Evolutionary conservation across 92 coral and sea anemone genomes (phyloP).

Genomic region (Zoanthus gigantus): DNA sequence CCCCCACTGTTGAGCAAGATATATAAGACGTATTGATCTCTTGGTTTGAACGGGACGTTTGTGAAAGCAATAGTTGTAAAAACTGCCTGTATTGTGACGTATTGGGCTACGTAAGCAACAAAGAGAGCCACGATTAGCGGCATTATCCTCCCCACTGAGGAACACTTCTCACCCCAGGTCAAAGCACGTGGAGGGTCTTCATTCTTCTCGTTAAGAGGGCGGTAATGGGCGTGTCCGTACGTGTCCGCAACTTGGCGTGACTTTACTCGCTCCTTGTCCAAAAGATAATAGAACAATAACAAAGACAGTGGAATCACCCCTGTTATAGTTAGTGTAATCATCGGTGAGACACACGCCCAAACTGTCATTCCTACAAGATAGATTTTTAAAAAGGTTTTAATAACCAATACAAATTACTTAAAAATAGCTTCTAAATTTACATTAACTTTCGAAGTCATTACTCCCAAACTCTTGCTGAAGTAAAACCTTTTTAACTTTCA

Average conservation of each 20-base stretch:
- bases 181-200: conserved; percentile 44
- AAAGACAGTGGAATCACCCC: conserved; percentile 63
- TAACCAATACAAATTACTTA: no score
- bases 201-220: conserved; percentile 46
- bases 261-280: conserved; percentile 84
- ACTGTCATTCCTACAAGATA: conserved; percentile 75
- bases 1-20: conserved; percentile 73
- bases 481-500: no score
- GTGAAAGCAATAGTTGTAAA: conserved; percentile 80
- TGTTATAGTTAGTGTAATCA: conserved; percentile 70
- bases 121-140: conserved; percentile 73
- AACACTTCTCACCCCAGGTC: conserved; percentile 69
- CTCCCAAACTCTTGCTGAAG: no score
- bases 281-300: conserved; percentile 75
- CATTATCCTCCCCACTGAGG: conserved; percentile 67
- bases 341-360: conserved; percentile 81
- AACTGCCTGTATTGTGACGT: conserved; percentile 76
- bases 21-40: conserved; percentile 82
- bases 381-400: no score
- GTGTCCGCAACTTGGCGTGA: conserved; percentile 80
- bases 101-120: conserved; percentile 70
- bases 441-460: no score
- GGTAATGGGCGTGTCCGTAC: conserved; percentile 52
- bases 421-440: no score
- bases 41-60: conserved; percentile 71